Percentiles rank a stretch among this genome's conserved stretches.
Conservation (phyloP, 2,113 vertebrate genomes). For the Eptesicus fuscus region DNA sequence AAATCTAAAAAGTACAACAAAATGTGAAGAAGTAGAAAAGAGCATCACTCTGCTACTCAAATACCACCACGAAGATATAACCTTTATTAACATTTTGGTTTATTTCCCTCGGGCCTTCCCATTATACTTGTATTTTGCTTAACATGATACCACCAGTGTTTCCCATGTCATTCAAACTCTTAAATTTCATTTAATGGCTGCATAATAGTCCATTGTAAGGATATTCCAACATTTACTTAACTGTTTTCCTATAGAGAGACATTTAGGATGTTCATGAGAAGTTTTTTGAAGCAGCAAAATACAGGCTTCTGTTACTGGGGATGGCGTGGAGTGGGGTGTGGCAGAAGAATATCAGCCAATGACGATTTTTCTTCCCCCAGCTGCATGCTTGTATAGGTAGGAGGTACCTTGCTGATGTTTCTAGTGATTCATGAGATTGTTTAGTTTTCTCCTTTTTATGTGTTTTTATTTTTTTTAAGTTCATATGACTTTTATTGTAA, state of each 20-base stretch:
- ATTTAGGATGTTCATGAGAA: not conserved
- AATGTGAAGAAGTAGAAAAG: not conserved
- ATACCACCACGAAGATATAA: not conserved
- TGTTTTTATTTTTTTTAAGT: not conserved
- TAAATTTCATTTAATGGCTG: not conserved
- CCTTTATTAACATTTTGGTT: not conserved
- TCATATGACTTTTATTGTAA: not conserved
- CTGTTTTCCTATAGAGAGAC: not conserved
- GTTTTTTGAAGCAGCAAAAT: not conserved
- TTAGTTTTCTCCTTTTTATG: not conserved
- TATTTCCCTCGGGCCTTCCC: not conserved
- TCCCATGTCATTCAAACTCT: not conserved
- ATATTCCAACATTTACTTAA: not conserved
- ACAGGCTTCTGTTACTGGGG: not conserved
- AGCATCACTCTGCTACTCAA: not conserved
- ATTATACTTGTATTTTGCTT: not conserved
- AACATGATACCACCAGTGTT: not conserved
- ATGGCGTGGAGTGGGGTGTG: rapidly evolving
- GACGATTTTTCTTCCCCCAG: not conserved
- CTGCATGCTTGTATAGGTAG: not conserved
- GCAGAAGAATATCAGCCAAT: not conserved
- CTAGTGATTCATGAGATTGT: not conserved
- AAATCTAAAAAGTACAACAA: not conserved
- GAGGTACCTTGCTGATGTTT: not conserved
- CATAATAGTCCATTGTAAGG: not conserved